These are phyloP conservation scores for Syrphus vitripennis DNA, from an alignment of 2,888 invertebrate genomes.

Conservation along the genomic window DNA sequence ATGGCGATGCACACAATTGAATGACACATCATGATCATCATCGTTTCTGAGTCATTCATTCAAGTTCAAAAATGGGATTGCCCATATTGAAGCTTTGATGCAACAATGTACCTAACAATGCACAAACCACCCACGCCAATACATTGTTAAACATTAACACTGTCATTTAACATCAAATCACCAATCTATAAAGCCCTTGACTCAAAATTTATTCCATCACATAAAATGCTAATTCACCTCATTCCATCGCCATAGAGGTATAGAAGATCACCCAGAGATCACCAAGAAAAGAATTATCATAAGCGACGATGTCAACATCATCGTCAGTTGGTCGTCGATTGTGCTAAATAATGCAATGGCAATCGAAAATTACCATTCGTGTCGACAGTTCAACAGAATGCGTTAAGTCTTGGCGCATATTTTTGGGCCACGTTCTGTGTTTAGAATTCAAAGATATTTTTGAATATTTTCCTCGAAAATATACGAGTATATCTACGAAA, in stretches of 20 bases:
- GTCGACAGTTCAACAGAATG: conserved; percentile 13
- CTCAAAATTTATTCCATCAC: conserved; percentile 44
- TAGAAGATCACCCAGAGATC: conserved; percentile 57
- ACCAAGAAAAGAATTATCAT: conserved; percentile 62
- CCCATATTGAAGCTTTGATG: background rate
- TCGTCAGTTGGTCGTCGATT: conserved; percentile 52
- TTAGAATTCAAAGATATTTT: conserved; percentile 10
- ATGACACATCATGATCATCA: conserved; percentile 23
- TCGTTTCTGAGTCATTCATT: conserved; percentile 30
- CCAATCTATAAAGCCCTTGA: background rate
- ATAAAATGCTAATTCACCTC: conserved; percentile 60
- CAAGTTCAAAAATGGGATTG: conserved; percentile 31
- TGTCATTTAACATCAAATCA: conserved; percentile 30
- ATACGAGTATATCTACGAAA: background rate
- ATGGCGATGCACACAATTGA: conserved; percentile 35
- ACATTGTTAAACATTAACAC: background rate
- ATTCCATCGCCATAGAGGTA: background rate
- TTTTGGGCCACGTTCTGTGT: conserved; percentile 13
- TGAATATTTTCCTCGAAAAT: conserved; percentile 29
- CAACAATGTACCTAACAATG: background rate
- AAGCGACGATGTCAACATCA: conserved; percentile 67
- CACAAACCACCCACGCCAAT: conserved; percentile 32
- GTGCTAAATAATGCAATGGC: conserved; percentile 57
- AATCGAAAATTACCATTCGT: conserved; percentile 53
- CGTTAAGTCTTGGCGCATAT: conserved; percentile 29